These are phyloP conservation scores for Hydrozoanthus gracilis DNA, from an alignment of 92 coral and sea anemone genomes.

Conservation along the genomic window DNA sequence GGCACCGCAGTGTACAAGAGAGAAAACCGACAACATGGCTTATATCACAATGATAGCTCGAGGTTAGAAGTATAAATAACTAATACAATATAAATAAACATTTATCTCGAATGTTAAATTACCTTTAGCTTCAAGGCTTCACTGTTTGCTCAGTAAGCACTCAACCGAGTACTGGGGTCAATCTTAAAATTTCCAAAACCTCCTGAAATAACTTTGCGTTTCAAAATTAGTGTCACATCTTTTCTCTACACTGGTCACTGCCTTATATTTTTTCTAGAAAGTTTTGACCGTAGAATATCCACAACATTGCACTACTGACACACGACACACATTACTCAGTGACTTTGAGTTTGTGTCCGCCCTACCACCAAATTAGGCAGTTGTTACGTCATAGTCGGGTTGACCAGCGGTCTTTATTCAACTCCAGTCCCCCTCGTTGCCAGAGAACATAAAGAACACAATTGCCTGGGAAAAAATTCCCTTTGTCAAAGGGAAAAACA, in stretches of 20 bases:
- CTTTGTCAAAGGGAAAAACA: conserved; percentile 12
- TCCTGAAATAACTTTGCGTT: no score
- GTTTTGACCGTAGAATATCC: no score
- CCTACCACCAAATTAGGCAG: conserved; percentile 13
- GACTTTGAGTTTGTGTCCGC: no score
- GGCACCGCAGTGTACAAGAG: not conserved
- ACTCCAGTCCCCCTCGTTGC: conserved; percentile 11
- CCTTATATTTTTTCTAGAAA: no score
- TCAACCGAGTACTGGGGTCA: not conserved
- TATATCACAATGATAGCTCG: not conserved
- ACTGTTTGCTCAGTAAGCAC: not conserved
- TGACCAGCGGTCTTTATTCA: conserved; percentile 23
- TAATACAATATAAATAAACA: no score
- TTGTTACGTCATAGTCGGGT: conserved; percentile 6
- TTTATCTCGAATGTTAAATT: not conserved
- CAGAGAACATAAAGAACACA: not conserved
- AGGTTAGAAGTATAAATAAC: not conserved
- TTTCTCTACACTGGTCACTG: no score
- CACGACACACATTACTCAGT: no score
- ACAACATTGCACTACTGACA: no score
- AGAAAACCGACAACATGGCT: not conserved
- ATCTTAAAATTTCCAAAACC: not conserved
- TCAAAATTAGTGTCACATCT: no score
- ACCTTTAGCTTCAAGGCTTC: conserved; percentile 14
- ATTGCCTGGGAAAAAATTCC: conserved; percentile 37